Conservation (phyloP, 2,113 vertebrate species). For the Pollimyrus isidori region DNA sequence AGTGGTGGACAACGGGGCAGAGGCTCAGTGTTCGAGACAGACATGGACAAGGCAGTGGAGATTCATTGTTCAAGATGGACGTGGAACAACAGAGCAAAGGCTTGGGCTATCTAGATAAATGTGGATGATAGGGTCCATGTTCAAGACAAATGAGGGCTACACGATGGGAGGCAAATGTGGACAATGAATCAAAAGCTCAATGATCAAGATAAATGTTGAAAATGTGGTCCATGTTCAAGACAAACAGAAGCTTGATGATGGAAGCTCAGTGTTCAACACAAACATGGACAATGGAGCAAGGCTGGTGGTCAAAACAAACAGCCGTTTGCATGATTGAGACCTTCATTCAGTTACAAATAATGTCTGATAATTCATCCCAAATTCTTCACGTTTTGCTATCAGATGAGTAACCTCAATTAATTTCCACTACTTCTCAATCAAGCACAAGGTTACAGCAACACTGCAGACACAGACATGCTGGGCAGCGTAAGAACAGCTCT, state of each 20-base stretch:
- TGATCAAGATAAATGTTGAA: neutral
- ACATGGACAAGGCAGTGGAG: neutral
- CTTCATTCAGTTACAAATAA: neutral
- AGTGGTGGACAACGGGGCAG: neutral
- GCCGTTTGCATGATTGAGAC: neutral
- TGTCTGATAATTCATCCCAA: neutral
- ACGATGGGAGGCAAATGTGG: too few species aligned
- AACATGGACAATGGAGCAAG: neutral
- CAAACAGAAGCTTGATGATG: neutral
- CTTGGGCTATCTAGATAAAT: neutral
- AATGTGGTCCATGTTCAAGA: neutral
- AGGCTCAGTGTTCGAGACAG: neutral
- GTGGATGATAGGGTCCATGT: neutral
- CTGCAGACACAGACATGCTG: neutral
- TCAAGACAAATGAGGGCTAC: neutral
- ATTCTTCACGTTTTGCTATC: neutral
- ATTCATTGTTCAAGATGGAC: neutral
- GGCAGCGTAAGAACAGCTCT: neutral
- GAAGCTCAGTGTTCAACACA: neutral
- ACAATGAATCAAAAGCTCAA: neutral
- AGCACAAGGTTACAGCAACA: neutral
- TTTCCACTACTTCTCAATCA: neutral
- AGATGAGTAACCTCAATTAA: neutral
- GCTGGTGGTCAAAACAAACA: neutral
- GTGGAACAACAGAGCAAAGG: neutral